Percentiles rank a stretch among this genome's conserved stretches.
phyloP scores from a whole-genome alignment of 2,113 vertebrate genomes.

The Zapus hudsonius region DNA sequence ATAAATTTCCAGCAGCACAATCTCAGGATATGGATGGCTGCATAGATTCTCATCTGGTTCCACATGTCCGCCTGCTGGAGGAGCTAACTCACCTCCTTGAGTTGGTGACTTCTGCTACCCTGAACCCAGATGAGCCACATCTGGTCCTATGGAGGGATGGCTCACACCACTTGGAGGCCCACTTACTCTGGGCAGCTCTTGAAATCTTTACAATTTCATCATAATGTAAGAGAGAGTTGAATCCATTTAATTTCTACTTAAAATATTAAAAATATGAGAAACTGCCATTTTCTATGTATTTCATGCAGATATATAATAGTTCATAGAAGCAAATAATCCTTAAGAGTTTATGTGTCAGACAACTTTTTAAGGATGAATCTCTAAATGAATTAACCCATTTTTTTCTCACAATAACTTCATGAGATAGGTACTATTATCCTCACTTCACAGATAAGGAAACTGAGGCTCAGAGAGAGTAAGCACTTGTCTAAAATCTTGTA shows the following conservation, averaged over 20 bases:
- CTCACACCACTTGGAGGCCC: not conserved
- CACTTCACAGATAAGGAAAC: not conserved
- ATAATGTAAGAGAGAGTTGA: conserved; percentile 13
- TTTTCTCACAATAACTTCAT: not conserved
- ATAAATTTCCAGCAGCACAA: not conserved
- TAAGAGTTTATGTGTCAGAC: not conserved
- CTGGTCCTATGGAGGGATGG: not conserved
- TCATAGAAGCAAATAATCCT: not conserved
- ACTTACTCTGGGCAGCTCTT: not conserved
- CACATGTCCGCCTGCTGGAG: not conserved
- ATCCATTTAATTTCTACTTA: not conserved
- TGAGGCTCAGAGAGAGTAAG: not conserved
- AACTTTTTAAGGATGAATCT: not conserved
- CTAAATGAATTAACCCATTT: conserved; percentile 3
- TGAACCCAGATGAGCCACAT: not conserved
- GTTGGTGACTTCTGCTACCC: not conserved
- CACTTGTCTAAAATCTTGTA: not conserved
- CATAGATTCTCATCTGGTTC: not conserved
- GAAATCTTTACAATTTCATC: conserved; percentile 23
- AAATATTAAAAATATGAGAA: not conserved
- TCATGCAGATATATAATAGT: not conserved
- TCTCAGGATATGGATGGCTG: not conserved
- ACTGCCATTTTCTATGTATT: not conserved
- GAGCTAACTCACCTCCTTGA: not conserved
- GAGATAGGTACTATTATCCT: not conserved